Conservation (phyloP, 2,888 invertebrate genomes). For the Ormyrus pomaceus region DNA sequence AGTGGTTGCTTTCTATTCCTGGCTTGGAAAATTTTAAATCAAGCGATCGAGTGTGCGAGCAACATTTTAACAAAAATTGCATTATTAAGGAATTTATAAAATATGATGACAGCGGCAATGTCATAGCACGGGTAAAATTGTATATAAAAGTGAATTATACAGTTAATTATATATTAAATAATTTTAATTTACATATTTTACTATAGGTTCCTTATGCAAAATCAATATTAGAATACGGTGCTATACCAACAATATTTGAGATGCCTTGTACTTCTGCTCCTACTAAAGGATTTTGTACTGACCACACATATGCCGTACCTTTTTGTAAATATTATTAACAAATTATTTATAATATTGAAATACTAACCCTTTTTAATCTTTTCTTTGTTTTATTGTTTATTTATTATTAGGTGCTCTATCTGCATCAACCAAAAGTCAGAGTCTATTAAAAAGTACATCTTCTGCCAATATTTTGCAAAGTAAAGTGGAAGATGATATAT, state of each 20-base stretch:
- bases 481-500: not conserved
- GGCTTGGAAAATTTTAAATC: not conserved
- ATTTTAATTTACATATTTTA: not conserved
- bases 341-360: not conserved
- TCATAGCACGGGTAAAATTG: not conserved
- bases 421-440: not conserved
- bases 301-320: not conserved
- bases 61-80: not conserved
- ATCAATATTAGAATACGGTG: not conserved
- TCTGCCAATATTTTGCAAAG: not conserved
- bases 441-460: not conserved
- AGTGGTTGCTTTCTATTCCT: slow-evolving; percentile 12
- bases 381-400: not conserved
- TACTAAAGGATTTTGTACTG: not conserved
- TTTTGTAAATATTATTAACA: not conserved
- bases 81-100: slow-evolving; percentile 1
- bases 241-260: not conserved
- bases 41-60: slow-evolving; percentile 12
- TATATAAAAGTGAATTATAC: not conserved
- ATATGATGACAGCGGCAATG: slow-evolving; percentile 2
- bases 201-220: not conserved
- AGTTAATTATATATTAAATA: not conserved
- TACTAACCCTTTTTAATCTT: not conserved
- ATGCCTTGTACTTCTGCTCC: not conserved
- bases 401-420: not conserved